Base-by-base conservation (phyloP, 64 coral and sea anemone species). In the Dendrophyllia cribrosa region DNA sequence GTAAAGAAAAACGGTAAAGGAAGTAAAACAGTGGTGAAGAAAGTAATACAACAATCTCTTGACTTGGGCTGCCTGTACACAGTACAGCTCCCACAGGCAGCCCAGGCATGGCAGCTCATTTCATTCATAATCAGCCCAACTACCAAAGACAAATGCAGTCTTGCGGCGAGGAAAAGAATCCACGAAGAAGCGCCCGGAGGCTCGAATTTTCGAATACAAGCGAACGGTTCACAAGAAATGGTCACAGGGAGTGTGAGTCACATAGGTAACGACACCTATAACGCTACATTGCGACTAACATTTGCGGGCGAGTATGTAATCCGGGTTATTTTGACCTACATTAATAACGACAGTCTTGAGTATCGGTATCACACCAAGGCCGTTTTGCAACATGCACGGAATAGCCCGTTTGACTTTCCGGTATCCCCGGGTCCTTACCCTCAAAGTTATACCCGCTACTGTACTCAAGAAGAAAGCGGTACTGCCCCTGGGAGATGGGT, bases 401-500 rank as follows among this genome's bases (percentile, higher is more conserved):
- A 91, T 8, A 96, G 94, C 48, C 97, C 97, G 4, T 91, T 99
- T 78, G 77, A 96, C 58, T 47, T 96, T 6, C 61, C 75, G 51
- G 97, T 99, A 15, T 66, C 91, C 12, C 14, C 58, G 10, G 94
- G 94, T 51, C 34, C 88, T 4, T 75, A 76, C 51, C 97, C 91
- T 46, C 15, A 25, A 47, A 83, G 87, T 23, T 91, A 96, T 45
- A 91, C 91, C 17, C 91, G 94, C 4, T 96, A 96, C 46, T 99
- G 97, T 51, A 93, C 91, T 20, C 83, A 94, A 70, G 77, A 79
- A 59, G 97, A 99, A 85, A 93, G 94, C 44, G 97, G 97, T 51
- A 96, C 77, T 62, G 82, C 91, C 44, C 83, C 83, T 7, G 97
- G 97, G n/a, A 89, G 97, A 22, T 99, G 97, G 97, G 94, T 99